Percentiles rank a stretch among this genome's conserved stretches.
Evolutionary conservation across 2,797 vertebrate species (phyloP).

Genomic region (Mormyrops attenuatus): DNA sequence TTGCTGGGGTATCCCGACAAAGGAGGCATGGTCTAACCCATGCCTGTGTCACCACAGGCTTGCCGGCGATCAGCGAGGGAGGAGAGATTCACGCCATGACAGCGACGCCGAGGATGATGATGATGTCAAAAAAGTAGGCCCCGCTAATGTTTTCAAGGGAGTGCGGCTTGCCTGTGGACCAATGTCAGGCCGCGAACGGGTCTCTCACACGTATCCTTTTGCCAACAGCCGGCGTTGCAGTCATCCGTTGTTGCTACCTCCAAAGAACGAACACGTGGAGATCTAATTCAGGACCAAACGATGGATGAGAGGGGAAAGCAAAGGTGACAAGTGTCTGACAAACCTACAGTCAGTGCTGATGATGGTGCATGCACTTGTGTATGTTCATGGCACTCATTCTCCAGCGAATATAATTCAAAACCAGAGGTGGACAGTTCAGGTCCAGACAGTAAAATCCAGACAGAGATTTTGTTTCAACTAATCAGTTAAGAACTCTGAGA

Average conservation of each 20-base stretch:
- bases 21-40: not conserved
- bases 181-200: no score
- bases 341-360: not conserved
- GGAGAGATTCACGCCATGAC: conserved; percentile 93
- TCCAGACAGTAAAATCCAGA: not conserved
- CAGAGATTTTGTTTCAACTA: not conserved
- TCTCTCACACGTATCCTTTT: not conserved
- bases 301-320: conserved; percentile 98
- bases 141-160: not conserved
- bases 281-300: conserved; percentile 98
- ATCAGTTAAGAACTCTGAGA: not conserved
- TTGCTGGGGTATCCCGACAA: not conserved
- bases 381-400: not conserved
- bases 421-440: not conserved
- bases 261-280: conserved; percentile 97
- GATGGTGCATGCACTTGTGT: not conserved
- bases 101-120: conserved; percentile 98
- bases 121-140: conserved; percentile 73
- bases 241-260: conserved; percentile 99
- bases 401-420: not conserved
- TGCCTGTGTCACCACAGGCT: conserved; percentile 61
- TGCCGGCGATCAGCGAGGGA: conserved; percentile 91
- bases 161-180: not conserved
- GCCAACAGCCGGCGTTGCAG: conserved; percentile 87
- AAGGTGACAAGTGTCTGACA: conserved; percentile 59